Percentiles rank a stretch among this genome's conserved stretches.
phyloP scores from a whole-genome alignment of 1,140 invertebrate genomes.

The Scylla paramamosain region DNA sequence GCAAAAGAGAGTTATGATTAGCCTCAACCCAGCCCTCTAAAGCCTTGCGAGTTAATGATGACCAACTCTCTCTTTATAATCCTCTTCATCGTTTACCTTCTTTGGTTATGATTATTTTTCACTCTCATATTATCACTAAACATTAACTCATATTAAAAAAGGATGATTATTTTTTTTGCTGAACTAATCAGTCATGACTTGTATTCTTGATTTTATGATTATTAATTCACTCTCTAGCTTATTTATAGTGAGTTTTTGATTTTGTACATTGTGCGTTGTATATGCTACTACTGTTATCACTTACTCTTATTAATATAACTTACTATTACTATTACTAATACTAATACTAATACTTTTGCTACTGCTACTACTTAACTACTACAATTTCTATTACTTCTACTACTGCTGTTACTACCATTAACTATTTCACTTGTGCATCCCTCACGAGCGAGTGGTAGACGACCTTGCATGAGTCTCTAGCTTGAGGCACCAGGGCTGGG shows the following conservation, averaged over 20 bases:
- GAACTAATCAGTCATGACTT: slow-evolving; percentile 45
- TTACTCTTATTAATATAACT: not conserved
- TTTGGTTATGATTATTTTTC: slow-evolving; percentile 53
- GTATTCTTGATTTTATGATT: slow-evolving; percentile 15
- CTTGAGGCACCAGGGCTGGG: slow-evolving; percentile 74
- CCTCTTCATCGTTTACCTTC: slow-evolving; percentile 40
- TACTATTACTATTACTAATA: slow-evolving; percentile 6
- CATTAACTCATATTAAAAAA: slow-evolving; percentile 21
- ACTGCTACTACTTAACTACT: slow-evolving; percentile 38
- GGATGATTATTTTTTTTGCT: not conserved
- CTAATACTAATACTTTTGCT: slow-evolving; percentile 30
- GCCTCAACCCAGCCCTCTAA: slow-evolving; percentile 73
- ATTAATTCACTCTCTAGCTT: slow-evolving; percentile 52
- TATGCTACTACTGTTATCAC: slow-evolving; percentile 56
- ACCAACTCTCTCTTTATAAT: slow-evolving; percentile 44
- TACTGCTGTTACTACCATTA: slow-evolving; percentile 48
- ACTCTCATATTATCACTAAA: not conserved
- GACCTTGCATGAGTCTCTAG: slow-evolving; percentile 66
- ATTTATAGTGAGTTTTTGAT: slow-evolving; percentile 56
- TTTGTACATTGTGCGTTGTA: slow-evolving; percentile 65
- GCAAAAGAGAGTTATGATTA: slow-evolving; percentile 73
- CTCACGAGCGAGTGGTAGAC: slow-evolving; percentile 68
- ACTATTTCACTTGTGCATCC: slow-evolving; percentile 64
- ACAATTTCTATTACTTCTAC: slow-evolving; percentile 7
- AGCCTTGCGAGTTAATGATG: slow-evolving; percentile 69